Evolutionary conservation across 2,888 invertebrate genomes (phyloP), one percentile per base, ranked within the genome.

Genomic region (Tetropium fuscum): DNA sequence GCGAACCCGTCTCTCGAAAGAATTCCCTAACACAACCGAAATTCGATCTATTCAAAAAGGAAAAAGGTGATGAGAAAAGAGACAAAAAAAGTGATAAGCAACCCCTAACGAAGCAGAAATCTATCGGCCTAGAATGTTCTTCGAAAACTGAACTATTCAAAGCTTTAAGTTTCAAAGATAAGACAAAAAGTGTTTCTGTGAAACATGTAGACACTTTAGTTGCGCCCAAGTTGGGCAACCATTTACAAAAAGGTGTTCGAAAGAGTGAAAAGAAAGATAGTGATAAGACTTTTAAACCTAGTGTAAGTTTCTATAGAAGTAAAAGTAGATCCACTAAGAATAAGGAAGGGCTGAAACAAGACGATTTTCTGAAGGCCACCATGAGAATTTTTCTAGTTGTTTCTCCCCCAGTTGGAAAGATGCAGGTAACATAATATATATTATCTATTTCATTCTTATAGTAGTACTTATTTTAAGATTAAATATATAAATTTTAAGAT

Each of bases 341-440:
- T 58, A 75, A 74, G 54, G 72, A 72, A 16, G 71, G 73, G 40
- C 72, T 79, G 63, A 87, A 86, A 72, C 85, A 87, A 54, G 89
- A 89, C 77, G 89, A 90, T 77, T 90, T 90, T 76, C 83, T 90
- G 62, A 87, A 88, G 70, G 89, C 90, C 53, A 89, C 90, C 63
- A 90, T 90, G 90, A 85, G 89, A 81, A 90, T 90, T 73, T 90
- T 90, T 77, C 82, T 90, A 71, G 89, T 90, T 59, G 90, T 90
- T 8, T 90, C 90, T 56, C 90, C 90, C 47, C 90, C 90, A 45
- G 84, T 84, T 74, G 85, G 85, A 66, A 83, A 85, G 69, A 82
- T 86, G 45, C 86, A 86, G 85, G 86, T 86, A 84, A 76, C n/a
- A 34, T 15, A 10, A 19, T 53, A 10, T 8, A 3, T 27, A 15